A percentile compares a stretch with the other conserved stretches of the same genome.
These are phyloP conservation scores for Oreochromis grahami DNA, from an alignment of 2,797 vertebrate genomes.

Conservation along the genomic window DNA sequence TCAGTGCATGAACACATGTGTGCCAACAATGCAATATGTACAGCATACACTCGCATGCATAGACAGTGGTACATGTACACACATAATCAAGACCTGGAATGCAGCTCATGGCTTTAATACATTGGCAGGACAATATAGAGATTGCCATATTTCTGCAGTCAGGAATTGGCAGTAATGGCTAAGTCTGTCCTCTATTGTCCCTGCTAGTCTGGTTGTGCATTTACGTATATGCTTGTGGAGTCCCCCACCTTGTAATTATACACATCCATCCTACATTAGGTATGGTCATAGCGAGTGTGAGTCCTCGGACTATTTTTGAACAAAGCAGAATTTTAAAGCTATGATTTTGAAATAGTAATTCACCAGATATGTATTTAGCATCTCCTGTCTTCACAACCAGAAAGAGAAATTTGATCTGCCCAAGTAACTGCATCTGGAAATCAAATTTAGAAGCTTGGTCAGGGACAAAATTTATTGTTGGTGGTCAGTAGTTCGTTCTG, in stretches of 20 bases:
- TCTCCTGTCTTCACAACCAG: neutral
- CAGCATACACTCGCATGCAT: constrained; percentile 3
- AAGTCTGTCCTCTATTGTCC: constrained; percentile 56
- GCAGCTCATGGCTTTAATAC: constrained; percentile 54
- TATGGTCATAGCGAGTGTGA: neutral
- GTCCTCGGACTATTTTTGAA: neutral
- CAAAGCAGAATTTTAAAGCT: neutral
- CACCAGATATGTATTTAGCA: neutral
- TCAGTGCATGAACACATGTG: neutral
- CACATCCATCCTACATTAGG: neutral
- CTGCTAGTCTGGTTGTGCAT: constrained; percentile 31
- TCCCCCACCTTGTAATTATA: constrained; percentile 9
- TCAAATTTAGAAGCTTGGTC: neutral
- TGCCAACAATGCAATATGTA: constrained; percentile 28
- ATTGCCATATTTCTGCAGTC: constrained; percentile 63
- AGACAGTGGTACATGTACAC: neutral
- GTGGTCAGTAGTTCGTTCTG: neutral
- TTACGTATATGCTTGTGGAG: constrained; percentile 32
- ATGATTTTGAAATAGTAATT: neutral
- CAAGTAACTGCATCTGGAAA: neutral
- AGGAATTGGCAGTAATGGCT: constrained; percentile 62
- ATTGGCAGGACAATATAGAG: constrained; percentile 69
- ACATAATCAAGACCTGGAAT: constrained; percentile 52
- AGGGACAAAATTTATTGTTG: neutral
- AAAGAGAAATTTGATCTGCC: neutral